Evolutionary conservation across 2,797 vertebrate species (phyloP), one percentile per base, ranked within the genome.

Genomic region (Phataginus tricuspis): DNA sequence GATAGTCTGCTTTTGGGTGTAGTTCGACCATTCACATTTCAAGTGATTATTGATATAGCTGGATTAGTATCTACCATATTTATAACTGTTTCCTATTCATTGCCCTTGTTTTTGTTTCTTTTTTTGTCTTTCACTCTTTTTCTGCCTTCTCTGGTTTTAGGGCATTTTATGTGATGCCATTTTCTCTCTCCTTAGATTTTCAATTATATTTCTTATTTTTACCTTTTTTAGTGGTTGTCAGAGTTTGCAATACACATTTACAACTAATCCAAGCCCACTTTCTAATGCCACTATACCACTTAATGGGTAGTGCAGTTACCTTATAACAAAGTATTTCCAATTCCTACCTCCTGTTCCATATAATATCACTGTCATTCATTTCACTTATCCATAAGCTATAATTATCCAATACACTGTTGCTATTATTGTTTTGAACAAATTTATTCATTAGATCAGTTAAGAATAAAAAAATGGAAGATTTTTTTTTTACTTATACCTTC

Each of bases 141-240:
- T 57, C 49, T 84, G 29, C 83, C 57, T 93, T 90, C 19, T 93
- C 55, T 78, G 63, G 61, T 78, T 89, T 95, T 91, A 95, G 61
- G 86, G 23, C 19, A 75, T 55, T 91, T 88, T 42, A 16, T 53
- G 57, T n/a, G 19, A 68, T 78, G 83, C 66, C 42, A 59, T 66
- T 88, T 79, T 91, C 42, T 88, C 74, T 64, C 57, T 16, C 83
- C 69, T 51, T 71, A 75, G 19, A 49, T 59, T 91, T 91, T 69
- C n/a, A 89, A 74, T 59, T 75, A 71, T 39, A 61, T 72, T 94
- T 86, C n/a, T 85, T 80, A 53, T 34, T 86, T 75, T 86, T 51
- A 49, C 14, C 68, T 69, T 77, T 42, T 87, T 79, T 53, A 64
- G 23, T 80, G 53, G 16, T 71, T 77, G 61, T 59, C 79, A 86